phyloP scores from a whole-genome alignment of 2,113 vertebrate species.

The Daboia siamensis region DNA sequence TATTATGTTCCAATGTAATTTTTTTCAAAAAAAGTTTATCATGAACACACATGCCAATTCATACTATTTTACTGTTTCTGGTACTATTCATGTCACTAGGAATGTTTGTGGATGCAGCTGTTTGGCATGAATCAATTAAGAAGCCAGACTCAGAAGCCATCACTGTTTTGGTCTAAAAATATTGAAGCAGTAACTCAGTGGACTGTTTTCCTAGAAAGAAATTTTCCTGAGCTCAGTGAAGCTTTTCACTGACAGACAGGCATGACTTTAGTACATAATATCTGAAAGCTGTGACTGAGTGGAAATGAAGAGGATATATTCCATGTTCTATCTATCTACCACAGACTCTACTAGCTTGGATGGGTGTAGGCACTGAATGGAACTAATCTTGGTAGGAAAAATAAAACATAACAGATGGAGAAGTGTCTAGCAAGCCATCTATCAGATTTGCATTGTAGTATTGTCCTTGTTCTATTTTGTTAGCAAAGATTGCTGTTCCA shows the following conservation, averaged over 20 bases:
- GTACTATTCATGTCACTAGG: not conserved
- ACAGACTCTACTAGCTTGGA: not conserved
- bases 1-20: not conserved
- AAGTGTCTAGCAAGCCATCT: not conserved
- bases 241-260: not conserved
- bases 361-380: not conserved
- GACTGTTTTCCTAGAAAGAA: not conserved
- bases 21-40: not conserved
- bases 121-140: not conserved
- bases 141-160: not conserved
- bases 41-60: not conserved
- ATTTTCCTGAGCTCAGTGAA: not conserved
- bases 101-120: not conserved
- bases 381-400: not conserved
- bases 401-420: not conserved
- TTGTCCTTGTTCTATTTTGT: conserved; percentile 15
- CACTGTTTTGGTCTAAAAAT: not conserved
- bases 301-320: not conserved
- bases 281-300: not conserved
- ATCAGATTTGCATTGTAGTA: conserved; percentile 13
- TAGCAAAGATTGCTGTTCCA: not conserved
- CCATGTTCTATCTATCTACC: not conserved
- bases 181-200: not conserved
- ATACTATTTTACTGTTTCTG: not conserved
- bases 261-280: not conserved